A percentile compares a stretch with the other conserved stretches of the same genome.
Conservation (phyloP, 2,113 vertebrate species). For the Ptilonorhynchus violaceus region DNA sequence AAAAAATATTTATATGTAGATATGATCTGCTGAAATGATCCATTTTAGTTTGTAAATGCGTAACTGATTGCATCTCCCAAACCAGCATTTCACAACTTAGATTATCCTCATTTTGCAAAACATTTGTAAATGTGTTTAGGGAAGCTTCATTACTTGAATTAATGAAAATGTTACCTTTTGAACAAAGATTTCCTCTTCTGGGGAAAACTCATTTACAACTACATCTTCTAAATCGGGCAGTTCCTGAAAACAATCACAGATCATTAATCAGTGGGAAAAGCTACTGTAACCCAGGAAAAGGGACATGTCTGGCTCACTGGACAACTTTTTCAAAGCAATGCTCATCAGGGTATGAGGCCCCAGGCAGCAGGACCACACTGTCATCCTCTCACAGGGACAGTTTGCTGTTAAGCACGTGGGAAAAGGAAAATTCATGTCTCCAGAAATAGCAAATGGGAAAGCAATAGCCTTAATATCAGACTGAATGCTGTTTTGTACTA, state of each 20-base stretch:
- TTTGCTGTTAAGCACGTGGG: not conserved
- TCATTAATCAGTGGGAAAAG: not conserved
- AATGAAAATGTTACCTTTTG: slow-evolving; percentile 30
- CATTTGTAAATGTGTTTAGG: not conserved
- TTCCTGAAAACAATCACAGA: slow-evolving; percentile 71
- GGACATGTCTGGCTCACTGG: not conserved
- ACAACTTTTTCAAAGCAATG: not conserved
- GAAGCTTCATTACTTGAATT: not conserved
- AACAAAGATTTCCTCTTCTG: not conserved
- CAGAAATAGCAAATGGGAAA: not conserved
- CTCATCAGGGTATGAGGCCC: not conserved
- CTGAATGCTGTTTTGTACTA: not conserved
- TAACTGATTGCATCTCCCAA: not conserved
- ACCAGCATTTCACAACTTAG: not conserved
- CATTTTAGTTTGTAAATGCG: not conserved
- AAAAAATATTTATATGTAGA: not conserved
- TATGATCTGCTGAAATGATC: not conserved
- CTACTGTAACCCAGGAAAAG: not conserved
- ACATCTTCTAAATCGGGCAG: slow-evolving; percentile 89
- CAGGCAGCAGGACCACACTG: not conserved
- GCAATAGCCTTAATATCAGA: not conserved
- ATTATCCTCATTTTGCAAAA: not conserved
- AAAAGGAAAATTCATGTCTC: not conserved
- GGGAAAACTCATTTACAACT: not conserved
- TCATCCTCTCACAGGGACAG: not conserved